Percentiles rank a stretch among this genome's conserved stretches.
Evolutionary conservation across 2,113 vertebrate species (phyloP).

Genomic region (Tachysurus vachellii): DNA sequence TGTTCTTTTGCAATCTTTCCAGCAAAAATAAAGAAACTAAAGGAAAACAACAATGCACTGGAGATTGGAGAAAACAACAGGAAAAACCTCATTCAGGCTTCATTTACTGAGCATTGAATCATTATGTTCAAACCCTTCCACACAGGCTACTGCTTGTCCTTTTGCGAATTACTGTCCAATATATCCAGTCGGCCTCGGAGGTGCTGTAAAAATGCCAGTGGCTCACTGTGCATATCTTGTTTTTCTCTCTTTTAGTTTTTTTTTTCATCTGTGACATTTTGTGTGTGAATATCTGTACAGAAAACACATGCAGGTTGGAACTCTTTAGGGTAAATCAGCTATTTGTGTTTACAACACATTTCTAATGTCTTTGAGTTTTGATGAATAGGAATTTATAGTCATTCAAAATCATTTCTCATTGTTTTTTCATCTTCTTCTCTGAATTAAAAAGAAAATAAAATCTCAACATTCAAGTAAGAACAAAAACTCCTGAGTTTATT

Average conservation of each 20-base stretch:
- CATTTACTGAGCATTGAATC: constrained; percentile 40
- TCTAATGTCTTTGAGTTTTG: not conserved
- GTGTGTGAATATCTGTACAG: not conserved
- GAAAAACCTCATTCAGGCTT: constrained; percentile 34
- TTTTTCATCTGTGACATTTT: not conserved
- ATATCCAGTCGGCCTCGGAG: constrained; percentile 13
- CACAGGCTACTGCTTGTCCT: not conserved
- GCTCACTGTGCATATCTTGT: not conserved
- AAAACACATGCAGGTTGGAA: not conserved
- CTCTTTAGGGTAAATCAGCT: not conserved
- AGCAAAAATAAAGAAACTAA: constrained; percentile 17
- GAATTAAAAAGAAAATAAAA: not conserved
- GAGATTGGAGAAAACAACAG: constrained; percentile 20
- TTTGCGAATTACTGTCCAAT: constrained; percentile 32
- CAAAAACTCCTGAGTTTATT: not conserved
- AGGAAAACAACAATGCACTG: constrained; percentile 12
- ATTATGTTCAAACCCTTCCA: constrained; percentile 30
- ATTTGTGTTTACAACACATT: not conserved
- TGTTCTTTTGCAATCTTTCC: constrained; percentile 21
- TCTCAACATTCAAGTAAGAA: not conserved
- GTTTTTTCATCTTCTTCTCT: too few relatives aligned
- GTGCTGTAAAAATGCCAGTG: constrained; percentile 18
- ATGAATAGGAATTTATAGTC: too few relatives aligned
- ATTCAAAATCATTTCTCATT: too few relatives aligned
- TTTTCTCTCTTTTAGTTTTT: not conserved